phyloP scores from a whole-genome alignment of 2,888 invertebrate genomes.

The Zele albiditarsus region DNA sequence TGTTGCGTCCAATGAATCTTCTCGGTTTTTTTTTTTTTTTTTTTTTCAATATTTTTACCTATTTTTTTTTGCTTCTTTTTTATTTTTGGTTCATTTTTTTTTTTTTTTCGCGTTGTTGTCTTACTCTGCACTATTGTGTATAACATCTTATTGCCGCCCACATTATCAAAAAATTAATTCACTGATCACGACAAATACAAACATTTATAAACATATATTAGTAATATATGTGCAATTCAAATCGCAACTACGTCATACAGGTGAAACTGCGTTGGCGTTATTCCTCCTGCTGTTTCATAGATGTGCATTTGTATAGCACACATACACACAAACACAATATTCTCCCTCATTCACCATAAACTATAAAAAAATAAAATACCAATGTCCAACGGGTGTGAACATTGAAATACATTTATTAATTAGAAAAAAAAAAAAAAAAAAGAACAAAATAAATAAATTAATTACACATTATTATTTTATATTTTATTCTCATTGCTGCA shows the following conservation, averaged over 20 bases:
- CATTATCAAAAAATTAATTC: slow-evolving; percentile 62
- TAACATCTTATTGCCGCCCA: slow-evolving; percentile 56
- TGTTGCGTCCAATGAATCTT: neutral
- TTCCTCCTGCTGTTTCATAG: slow-evolving; percentile 21
- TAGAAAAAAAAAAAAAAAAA: neutral
- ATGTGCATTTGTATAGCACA: slow-evolving; percentile 4
- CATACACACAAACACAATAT: slow-evolving; percentile 6
- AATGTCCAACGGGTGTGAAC: slow-evolving; percentile 12
- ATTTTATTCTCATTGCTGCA: neutral
- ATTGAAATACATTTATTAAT: neutral
- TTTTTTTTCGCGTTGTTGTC: slow-evolving; percentile 15
- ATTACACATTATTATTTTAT: neutral
- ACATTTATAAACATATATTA: neutral
- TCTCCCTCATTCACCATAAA: slow-evolving; percentile 10
- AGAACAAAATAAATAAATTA: neutral
- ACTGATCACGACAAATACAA: slow-evolving; percentile 47
- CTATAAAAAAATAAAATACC: slow-evolving; percentile 12
- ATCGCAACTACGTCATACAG: slow-evolving; percentile 67
- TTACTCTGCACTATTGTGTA: slow-evolving; percentile 21
- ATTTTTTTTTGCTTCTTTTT: slow-evolving; percentile 29
- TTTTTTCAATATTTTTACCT: slow-evolving; percentile 16
- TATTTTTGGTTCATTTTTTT: no score
- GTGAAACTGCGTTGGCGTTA: slow-evolving; percentile 65
- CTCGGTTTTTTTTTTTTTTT: no score
- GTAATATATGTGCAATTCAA: slow-evolving; percentile 53